phyloP scores from a whole-genome alignment of 2,888 invertebrate genomes.

The Aricia artaxerxes region DNA sequence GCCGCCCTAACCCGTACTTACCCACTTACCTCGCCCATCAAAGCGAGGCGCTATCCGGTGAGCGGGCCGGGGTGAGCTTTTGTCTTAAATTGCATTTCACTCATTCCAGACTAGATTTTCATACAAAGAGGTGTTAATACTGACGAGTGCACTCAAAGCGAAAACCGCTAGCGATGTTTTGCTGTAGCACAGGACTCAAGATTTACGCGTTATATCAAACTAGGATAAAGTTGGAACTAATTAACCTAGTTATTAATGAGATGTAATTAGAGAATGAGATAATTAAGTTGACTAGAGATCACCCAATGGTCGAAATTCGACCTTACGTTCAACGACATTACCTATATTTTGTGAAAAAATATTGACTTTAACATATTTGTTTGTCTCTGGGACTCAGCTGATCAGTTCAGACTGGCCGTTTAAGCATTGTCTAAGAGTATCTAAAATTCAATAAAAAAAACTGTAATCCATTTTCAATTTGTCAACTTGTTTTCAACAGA shows the following conservation, averaged over 20 bases:
- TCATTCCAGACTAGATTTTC: constrained; percentile 18
- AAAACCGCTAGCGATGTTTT: not conserved
- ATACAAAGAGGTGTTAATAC: not conserved
- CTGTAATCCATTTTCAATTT: too few relatives aligned
- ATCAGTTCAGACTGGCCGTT: too few relatives aligned
- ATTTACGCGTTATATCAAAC: not conserved
- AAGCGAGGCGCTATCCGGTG: constrained; percentile 12
- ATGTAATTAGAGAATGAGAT: not conserved
- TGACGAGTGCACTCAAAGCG: not conserved
- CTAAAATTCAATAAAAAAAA: too few relatives aligned
- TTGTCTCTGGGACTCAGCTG: too few relatives aligned
- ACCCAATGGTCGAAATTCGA: too few relatives aligned
- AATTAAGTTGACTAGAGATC: not conserved
- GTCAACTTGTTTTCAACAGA: too few relatives aligned
- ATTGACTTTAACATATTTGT: too few relatives aligned
- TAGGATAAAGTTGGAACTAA: not conserved
- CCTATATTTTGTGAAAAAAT: too few relatives aligned
- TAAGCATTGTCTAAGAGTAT: too few relatives aligned
- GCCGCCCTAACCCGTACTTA: constrained; percentile 20
- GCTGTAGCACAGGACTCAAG: not conserved
- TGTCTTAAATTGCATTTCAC: constrained; percentile 24
- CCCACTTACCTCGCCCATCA: constrained; percentile 20
- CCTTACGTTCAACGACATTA: too few relatives aligned
- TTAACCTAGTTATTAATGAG: not conserved
- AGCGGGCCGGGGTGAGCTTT: not conserved